A percentile compares a stretch with the other conserved stretches of the same genome.
Evolutionary conservation across 2,888 invertebrate species (phyloP).

Genomic region (Rosalia funebris): DNA sequence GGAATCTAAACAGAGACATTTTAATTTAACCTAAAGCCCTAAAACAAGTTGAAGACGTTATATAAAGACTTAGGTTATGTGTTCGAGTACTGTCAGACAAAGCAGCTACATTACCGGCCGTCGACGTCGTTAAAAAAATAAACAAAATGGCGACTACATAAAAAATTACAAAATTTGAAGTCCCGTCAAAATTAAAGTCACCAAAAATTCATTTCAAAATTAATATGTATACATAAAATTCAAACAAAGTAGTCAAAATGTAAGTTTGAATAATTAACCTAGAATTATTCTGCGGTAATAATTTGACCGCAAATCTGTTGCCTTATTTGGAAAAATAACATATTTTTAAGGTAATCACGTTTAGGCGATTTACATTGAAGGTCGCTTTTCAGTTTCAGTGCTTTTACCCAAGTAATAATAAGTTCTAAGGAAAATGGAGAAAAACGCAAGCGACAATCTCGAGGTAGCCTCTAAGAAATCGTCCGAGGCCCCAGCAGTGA

Average conservation of each 20-base stretch:
- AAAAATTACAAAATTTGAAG: constrained; percentile 42
- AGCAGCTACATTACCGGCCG: constrained; percentile 9
- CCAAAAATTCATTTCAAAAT: constrained; percentile 31
- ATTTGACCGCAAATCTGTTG: constrained; percentile 19
- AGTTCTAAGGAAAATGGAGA: constrained; percentile 21
- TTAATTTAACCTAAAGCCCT: constrained; percentile 6
- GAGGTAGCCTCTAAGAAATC: constrained; percentile 23
- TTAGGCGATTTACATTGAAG: constrained; percentile 3
- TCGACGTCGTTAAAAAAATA: constrained; percentile 27
- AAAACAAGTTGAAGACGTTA: not conserved
- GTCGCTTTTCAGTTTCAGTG: constrained; percentile 41
- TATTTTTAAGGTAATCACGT: constrained; percentile 15
- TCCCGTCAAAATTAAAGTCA: constrained; percentile 40
- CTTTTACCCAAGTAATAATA: constrained; percentile 25
- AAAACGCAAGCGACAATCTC: not conserved
- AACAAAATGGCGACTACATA: constrained; percentile 38
- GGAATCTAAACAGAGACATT: constrained; percentile 64
- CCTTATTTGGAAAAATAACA: constrained; percentile 33
- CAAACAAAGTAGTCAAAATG: constrained; percentile 40
- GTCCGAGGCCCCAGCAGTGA: constrained; percentile 18
- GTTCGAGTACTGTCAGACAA: not conserved
- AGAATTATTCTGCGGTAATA: constrained; percentile 12
- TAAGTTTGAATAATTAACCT: constrained; percentile 32
- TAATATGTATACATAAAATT: constrained; percentile 37
- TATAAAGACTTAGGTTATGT: constrained; percentile 18